phyloP scores from a whole-genome alignment of 1,140 invertebrate genomes.

The Drosophila obscura region DNA sequence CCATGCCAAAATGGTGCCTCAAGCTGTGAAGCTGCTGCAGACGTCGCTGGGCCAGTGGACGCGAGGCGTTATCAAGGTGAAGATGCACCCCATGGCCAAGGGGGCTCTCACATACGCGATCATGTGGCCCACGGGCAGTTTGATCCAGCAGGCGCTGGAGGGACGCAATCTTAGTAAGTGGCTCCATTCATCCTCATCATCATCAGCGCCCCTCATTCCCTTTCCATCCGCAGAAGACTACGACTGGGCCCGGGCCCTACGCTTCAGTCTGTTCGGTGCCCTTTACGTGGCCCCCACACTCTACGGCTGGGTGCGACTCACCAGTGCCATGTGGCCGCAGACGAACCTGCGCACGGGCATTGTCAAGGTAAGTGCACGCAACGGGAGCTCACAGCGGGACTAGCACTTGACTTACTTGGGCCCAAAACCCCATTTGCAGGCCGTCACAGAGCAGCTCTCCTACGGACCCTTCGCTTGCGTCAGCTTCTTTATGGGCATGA shows the following conservation, averaged over 20 bases:
- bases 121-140: conserved; percentile 88
- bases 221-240: conserved; percentile 80
- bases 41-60: conserved; percentile 33
- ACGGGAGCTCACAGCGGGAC: conserved; percentile 1
- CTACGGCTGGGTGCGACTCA: conserved; percentile 88
- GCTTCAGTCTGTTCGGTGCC: conserved; percentile 89
- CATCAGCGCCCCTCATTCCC: background rate
- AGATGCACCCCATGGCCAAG: conserved; percentile 83
- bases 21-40: conserved; percentile 46
- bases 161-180: conserved; percentile 78
- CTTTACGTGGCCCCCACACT: conserved; percentile 89
- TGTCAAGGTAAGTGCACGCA: conserved; percentile 86
- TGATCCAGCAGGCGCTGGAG: conserved; percentile 86
- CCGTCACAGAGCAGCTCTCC: conserved; percentile 91
- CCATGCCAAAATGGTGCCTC: conserved; percentile 26
- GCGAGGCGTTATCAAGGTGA: conserved; percentile 12
- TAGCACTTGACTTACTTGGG: conserved; percentile 1
- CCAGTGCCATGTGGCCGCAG: conserved; percentile 87
- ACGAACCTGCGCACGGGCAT: conserved; percentile 87
- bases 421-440: conserved; percentile 84
- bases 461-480: conserved; percentile 92
- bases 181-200: background rate
- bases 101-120: conserved; percentile 90
- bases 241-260: conserved; percentile 85
- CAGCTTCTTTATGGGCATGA: conserved; percentile 93